A percentile compares a stretch with the other conserved stretches of the same genome.
Evolutionary conservation across 2,113 vertebrate species (phyloP).

Genomic region (Rhodinocichla rosea): DNA sequence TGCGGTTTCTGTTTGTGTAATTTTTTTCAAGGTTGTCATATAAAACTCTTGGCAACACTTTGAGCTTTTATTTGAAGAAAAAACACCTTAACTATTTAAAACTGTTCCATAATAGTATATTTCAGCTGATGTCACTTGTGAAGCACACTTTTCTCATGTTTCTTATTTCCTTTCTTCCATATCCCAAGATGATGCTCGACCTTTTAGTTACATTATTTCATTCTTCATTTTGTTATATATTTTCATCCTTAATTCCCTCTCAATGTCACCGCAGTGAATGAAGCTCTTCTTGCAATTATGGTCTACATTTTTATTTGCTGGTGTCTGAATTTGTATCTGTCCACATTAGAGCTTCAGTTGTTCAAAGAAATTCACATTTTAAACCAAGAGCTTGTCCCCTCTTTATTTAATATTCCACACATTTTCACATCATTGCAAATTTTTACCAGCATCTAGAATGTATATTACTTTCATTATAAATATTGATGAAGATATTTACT

Average conservation of each 20-base stretch:
- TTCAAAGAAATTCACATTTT: not conserved
- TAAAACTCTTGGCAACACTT: not conserved
- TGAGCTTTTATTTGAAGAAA: not conserved
- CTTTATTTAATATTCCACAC: not conserved
- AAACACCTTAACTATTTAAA: not conserved
- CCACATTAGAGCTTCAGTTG: not conserved
- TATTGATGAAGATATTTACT: not conserved
- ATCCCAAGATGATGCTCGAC: not conserved
- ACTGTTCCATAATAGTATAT: not conserved
- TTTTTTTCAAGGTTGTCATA: not conserved
- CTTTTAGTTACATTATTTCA: not conserved
- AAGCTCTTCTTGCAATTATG: not conserved
- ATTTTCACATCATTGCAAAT: not conserved
- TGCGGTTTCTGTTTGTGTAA: rapidly evolving
- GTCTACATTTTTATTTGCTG: not conserved
- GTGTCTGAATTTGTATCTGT: not conserved
- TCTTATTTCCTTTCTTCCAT: not conserved
- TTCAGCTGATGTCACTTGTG: not conserved
- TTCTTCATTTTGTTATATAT: not conserved
- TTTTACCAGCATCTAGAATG: not conserved
- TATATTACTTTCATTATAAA: not conserved
- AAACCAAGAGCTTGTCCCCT: not conserved
- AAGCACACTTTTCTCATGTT: not conserved
- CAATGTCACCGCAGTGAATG: not conserved
- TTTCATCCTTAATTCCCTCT: not conserved